These are phyloP conservation scores for Oscheius sp. DNA, from an alignment of 2,888 invertebrate genomes.

Conservation along the genomic window DNA sequence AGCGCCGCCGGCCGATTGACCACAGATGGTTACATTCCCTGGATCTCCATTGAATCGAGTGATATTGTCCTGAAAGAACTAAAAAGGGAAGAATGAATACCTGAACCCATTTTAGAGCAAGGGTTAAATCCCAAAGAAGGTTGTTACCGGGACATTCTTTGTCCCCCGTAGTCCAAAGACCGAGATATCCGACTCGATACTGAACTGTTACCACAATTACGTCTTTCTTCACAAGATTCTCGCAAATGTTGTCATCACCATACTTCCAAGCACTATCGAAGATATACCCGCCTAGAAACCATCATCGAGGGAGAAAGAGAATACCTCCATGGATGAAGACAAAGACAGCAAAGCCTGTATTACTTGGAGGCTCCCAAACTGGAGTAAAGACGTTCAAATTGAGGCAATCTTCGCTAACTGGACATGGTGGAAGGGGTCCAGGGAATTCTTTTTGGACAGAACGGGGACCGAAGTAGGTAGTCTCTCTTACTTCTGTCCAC, in stretches of 20 bases:
- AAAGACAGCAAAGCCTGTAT: slow-evolving; percentile 47
- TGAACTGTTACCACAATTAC: slow-evolving; percentile 58
- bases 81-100: not conserved
- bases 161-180: slow-evolving; percentile 55
- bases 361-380: slow-evolving; percentile 38
- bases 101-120: slow-evolving; percentile 51
- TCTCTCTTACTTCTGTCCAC: slow-evolving; percentile 45
- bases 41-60: slow-evolving; percentile 42
- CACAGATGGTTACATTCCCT: slow-evolving; percentile 51
- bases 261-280: slow-evolving; percentile 47
- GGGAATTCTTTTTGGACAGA: slow-evolving; percentile 42
- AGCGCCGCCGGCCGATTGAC: slow-evolving; percentile 51
- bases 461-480: slow-evolving; percentile 46
- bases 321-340: slow-evolving; percentile 53
- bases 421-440: not conserved
- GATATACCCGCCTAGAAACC: slow-evolving; percentile 39
- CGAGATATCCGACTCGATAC: slow-evolving; percentile 53
- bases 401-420: slow-evolving; percentile 48
- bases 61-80: slow-evolving; percentile 38
- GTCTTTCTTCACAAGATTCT: slow-evolving; percentile 47
- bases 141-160: slow-evolving; percentile 45
- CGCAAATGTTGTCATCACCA: slow-evolving; percentile 49
- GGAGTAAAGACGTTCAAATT: slow-evolving; percentile 55
- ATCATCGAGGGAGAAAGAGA: too few relatives aligned
- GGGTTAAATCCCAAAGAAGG: slow-evolving; percentile 49